A percentile compares a stretch with the other conserved stretches of the same genome.
These are phyloP conservation scores for Lithophane leautieri DNA, from an alignment of 2,888 invertebrate species.

Conservation along the genomic window DNA sequence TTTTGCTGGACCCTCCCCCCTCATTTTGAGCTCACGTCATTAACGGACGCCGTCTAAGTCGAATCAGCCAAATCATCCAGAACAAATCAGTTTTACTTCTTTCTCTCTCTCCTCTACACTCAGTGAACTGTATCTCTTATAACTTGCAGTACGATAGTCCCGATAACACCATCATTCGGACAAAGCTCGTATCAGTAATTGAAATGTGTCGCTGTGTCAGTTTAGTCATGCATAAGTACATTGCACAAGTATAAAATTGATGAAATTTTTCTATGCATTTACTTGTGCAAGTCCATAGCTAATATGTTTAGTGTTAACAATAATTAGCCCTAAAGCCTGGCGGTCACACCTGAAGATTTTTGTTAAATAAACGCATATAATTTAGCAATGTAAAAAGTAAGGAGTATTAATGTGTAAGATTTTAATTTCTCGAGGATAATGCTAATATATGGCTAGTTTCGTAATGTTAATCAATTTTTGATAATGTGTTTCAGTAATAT, in stretches of 20 bases:
- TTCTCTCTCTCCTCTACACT: not conserved
- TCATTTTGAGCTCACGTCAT: not conserved
- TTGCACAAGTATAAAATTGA: slow-evolving; percentile 69
- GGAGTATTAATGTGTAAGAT: slow-evolving; percentile 1
- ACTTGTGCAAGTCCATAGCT: slow-evolving; percentile 34
- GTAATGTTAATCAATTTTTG: slow-evolving; percentile 22
- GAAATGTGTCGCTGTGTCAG: slow-evolving; percentile 79
- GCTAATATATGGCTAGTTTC: not conserved
- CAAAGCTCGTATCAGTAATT: slow-evolving; percentile 79
- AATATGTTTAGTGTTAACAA: slow-evolving; percentile 33
- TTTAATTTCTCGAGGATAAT: slow-evolving; percentile 21
- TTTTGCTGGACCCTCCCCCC: not conserved
- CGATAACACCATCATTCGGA: slow-evolving; percentile 73
- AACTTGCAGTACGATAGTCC: slow-evolving; percentile 61
- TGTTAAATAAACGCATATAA: not conserved
- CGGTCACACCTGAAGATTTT: slow-evolving; percentile 16
- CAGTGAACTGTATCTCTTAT: slow-evolving; percentile 45
- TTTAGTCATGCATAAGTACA: slow-evolving; percentile 71
- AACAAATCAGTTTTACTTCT: not conserved
- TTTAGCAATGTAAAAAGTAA: slow-evolving; percentile 14
- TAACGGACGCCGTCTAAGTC: too few relatives aligned
- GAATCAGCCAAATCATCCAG: not conserved
- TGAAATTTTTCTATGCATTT: slow-evolving; percentile 39
- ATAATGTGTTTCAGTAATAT: not conserved
- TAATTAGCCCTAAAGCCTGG: slow-evolving; percentile 15